Conservation (phyloP, 2,797 vertebrate species). For the Leptoclinus maculatus region DNA sequence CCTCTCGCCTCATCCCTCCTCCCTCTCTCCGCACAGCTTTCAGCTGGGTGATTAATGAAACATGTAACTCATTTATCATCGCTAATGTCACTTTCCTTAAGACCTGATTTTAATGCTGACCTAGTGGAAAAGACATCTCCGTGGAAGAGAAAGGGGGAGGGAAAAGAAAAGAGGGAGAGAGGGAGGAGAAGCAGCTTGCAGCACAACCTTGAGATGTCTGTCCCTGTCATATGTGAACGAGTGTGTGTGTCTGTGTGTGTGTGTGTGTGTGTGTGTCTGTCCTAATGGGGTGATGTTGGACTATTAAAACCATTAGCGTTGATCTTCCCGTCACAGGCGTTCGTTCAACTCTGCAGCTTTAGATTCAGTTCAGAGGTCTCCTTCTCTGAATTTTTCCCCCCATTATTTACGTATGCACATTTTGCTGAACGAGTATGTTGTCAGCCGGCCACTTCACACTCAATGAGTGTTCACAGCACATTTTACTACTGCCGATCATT, state of each 20-base stretch:
- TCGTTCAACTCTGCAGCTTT: constrained; percentile 41
- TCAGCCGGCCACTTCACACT: background rate
- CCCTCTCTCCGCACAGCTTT: constrained; percentile 47
- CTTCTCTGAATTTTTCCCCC: constrained; percentile 3
- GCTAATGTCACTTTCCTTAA: constrained; percentile 79
- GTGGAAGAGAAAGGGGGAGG: background rate
- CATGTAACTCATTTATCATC: constrained; percentile 81
- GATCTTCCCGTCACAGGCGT: constrained; percentile 40
- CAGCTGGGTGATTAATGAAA: constrained; percentile 79
- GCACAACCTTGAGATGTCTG: constrained; percentile 65
- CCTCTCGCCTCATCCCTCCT: background rate
- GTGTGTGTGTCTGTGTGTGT: constrained; percentile 20
- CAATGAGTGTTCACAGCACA: background rate
- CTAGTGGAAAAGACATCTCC: constrained; percentile 54
- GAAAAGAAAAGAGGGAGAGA: background rate
- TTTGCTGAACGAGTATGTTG: constrained; percentile 25
- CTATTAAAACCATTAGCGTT: constrained; percentile 76
- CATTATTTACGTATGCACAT: constrained; percentile 29
- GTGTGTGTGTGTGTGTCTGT: constrained; percentile 18
- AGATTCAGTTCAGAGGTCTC: constrained; percentile 56
- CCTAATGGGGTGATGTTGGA: constrained; percentile 62
- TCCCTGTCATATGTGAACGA: constrained; percentile 23
- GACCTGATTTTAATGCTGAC: constrained; percentile 76
- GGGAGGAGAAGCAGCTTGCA: constrained; percentile 35
- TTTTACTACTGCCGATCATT: background rate